Evolutionary conservation across 1,140 invertebrate species (phyloP), one percentile per base, ranked within the genome.

Genomic region (Drosophila prosaltans): DNA sequence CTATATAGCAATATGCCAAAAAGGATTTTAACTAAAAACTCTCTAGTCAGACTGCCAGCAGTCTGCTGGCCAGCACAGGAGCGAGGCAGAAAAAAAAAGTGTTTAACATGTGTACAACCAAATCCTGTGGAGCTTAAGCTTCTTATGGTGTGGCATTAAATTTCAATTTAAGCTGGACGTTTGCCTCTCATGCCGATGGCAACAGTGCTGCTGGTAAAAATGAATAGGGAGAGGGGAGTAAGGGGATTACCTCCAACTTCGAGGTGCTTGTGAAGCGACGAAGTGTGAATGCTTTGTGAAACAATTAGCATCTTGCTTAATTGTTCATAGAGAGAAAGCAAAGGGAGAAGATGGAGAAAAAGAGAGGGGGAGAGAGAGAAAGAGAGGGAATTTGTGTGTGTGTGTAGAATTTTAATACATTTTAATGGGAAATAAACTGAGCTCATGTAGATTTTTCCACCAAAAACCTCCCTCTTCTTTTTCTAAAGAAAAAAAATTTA

Each of bases 301-400:
- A 88, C 84, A 88, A 88, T 88, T 88, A 88, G 84, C 84, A 88
- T 88, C 77, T 73, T 79, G 65, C 64, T 73, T 84, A 83, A 83
- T 89, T 88, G 83, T 81, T 88, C 64, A 67, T 59, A 70, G 58
- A 57, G 24, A 57, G 32, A 45, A 26, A 67, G 63, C 3, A 9
- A 4, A 40, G 28, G 16, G 1, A 45, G 28, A n/a, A 16, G 11
- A 39, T n/a, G 21, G 9, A 30, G 5, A 8, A n/a, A 41, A 32
- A 10, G 30, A 10, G n/a, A 30, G 26, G n/a, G 30, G 30, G 43
- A 39, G 48, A 51, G 32, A 40, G 5, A 21, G 45, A 24, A 48
- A 21, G 45, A 21, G 21, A 16, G 21, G 45, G 5, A 48, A 48
- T 45, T 10, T 39, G 30, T 32, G 30, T 67, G 39, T 21, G 32